Percentiles rank a stretch among this genome's conserved stretches.
phyloP scores from a whole-genome alignment of 2,113 vertebrate genomes.

The Lathamus discolor region DNA sequence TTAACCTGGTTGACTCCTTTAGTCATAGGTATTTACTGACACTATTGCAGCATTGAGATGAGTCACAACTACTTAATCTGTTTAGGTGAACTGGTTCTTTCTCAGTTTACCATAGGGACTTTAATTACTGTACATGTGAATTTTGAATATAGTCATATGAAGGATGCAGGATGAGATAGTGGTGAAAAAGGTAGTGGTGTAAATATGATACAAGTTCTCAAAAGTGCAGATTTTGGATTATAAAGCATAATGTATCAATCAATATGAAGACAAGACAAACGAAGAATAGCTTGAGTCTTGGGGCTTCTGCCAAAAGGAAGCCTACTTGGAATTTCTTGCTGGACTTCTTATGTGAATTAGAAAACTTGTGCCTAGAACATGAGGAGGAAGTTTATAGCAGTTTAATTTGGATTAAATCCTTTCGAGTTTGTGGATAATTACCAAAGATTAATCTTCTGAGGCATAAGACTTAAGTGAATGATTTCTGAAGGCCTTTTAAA shows the following conservation, averaged over 20 bases:
- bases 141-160: background rate
- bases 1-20: background rate
- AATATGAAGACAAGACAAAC: background rate
- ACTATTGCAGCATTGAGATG: accelerated
- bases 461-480: background rate
- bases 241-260: background rate
- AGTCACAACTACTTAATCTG: background rate
- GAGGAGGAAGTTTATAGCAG: background rate
- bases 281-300: background rate
- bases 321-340: background rate
- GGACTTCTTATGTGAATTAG: background rate
- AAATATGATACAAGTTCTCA: background rate
- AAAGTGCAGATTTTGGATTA: background rate
- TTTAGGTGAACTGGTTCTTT: background rate
- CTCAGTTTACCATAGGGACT: background rate
- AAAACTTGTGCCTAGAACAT: background rate
- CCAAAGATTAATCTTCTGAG: background rate
- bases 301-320: background rate
- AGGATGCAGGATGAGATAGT: background rate
- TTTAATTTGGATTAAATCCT: background rate
- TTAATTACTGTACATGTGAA: background rate
- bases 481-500: background rate
- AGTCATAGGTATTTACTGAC: background rate
- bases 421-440: background rate
- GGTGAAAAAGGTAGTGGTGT: background rate